Evolutionary conservation across 2,113 vertebrate species (phyloP).

Genomic region (Syrrhaptes paradoxus): DNA sequence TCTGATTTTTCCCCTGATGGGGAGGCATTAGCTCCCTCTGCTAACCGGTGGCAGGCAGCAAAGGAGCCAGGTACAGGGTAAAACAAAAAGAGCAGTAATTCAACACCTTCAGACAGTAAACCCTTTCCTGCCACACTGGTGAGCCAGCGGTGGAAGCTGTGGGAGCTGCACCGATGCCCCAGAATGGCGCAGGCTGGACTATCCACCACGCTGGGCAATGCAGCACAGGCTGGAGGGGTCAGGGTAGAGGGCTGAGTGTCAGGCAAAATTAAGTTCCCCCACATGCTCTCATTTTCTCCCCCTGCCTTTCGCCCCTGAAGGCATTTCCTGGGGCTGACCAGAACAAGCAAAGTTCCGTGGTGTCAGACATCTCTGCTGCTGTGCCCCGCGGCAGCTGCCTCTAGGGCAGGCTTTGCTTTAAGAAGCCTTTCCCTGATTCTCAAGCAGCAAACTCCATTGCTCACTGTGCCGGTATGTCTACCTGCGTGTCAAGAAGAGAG

Average conservation of each 20-base stretch:
- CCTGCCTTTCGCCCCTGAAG: neutral
- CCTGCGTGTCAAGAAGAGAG: constrained; percentile 42
- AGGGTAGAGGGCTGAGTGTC: neutral
- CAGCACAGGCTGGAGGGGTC: fast-evolving
- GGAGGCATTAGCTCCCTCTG: neutral
- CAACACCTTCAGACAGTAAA: neutral
- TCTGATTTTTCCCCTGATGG: fast-evolving
- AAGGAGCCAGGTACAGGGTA: neutral
- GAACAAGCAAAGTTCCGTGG: neutral
- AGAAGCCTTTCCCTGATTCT: neutral
- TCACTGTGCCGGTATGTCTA: neutral
- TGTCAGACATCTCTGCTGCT: fast-evolving
- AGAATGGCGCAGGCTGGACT: neutral
- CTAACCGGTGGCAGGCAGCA: neutral
- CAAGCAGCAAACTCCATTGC: neutral
- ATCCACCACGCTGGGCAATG: neutral
- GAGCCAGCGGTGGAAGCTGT: neutral
- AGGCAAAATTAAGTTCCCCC: neutral
- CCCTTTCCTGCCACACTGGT: neutral
- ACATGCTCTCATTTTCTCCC: neutral
- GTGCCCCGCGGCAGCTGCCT: neutral
- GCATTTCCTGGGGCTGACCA: neutral
- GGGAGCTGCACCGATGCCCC: fast-evolving
- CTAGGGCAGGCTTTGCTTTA: neutral
- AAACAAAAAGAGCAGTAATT: neutral